Evolutionary conservation across 2,797 vertebrate species (phyloP).

Genomic region (Sardinella longiceps): DNA sequence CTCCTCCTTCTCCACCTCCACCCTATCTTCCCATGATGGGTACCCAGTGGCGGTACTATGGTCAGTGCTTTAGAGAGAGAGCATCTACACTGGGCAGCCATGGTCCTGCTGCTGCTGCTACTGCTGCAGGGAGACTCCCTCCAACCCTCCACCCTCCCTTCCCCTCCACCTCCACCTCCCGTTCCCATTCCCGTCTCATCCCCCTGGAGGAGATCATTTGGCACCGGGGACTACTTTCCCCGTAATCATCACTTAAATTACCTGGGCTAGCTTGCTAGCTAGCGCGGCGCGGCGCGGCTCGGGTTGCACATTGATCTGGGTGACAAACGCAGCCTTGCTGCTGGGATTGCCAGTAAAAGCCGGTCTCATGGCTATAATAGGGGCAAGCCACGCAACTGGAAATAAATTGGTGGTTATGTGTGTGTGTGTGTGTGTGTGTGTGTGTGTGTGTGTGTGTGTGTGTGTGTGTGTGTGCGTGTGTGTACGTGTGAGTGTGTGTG

Average conservation of each 20-base stretch:
- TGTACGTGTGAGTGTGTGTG: not conserved
- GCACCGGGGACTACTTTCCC: slow-evolving; percentile 55
- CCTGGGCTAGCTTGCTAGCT: slow-evolving; percentile 52
- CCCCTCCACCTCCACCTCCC: not conserved
- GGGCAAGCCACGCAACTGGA: not conserved
- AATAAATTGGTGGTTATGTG: slow-evolving; percentile 15
- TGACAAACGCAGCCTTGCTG: slow-evolving; percentile 34
- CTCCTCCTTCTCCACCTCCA: not conserved
- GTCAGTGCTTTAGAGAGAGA: not conserved
- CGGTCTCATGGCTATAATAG: not conserved
- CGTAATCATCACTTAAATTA: slow-evolving; percentile 59
- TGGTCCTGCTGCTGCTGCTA: not conserved
- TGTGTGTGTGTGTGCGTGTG: not conserved
- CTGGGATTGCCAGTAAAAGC: not conserved
- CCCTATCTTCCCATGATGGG: not conserved
- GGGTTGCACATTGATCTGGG: slow-evolving; percentile 54
- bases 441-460: too few relatives aligned
- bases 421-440: not conserved
- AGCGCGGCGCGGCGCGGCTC: too few relatives aligned
- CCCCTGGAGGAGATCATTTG: slow-evolving; percentile 42
- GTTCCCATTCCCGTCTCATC: slow-evolving; percentile 32
- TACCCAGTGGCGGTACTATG: not conserved
- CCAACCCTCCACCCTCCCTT: not conserved
- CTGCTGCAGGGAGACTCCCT: not conserved
- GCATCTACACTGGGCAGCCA: not conserved